These are phyloP conservation scores for Phyllotreta striolata DNA, from an alignment of 2,888 invertebrate species.

Conservation along the genomic window DNA sequence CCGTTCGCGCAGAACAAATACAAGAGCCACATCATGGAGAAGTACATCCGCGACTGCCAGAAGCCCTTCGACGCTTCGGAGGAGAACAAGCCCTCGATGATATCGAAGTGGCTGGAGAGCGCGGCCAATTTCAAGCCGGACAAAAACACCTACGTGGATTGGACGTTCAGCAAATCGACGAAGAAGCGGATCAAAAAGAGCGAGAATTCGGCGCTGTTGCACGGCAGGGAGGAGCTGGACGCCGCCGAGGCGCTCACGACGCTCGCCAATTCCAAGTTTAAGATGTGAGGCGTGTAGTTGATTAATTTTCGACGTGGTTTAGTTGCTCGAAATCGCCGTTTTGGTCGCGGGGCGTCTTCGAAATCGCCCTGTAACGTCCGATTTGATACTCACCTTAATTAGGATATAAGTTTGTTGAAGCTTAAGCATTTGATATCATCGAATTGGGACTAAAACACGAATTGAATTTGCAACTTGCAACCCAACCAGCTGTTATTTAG, in stretches of 20 bases:
- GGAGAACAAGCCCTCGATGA: constrained; percentile 64
- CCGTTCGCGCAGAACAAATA: constrained; percentile 61
- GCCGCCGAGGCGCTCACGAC: constrained; percentile 79
- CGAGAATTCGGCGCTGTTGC: constrained; percentile 41
- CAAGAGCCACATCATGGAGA: constrained; percentile 69
- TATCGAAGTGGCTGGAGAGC: constrained; percentile 80
- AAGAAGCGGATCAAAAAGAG: constrained; percentile 52
- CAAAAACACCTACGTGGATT: constrained; percentile 75
- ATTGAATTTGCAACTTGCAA: too few species aligned
- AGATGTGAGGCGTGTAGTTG: constrained; percentile 15
- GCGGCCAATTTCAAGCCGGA: constrained; percentile 77
- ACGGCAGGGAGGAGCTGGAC: constrained; percentile 77
- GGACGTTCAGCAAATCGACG: constrained; percentile 60
- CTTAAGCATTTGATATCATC: too few species aligned
- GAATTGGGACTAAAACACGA: too few species aligned
- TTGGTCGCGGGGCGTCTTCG: too few species aligned
- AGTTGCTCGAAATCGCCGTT: too few species aligned
- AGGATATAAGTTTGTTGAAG: too few species aligned
- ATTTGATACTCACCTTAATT: too few species aligned
- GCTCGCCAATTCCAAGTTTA: constrained; percentile 62
- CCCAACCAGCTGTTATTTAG: too few species aligned
- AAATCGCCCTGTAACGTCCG: too few species aligned
- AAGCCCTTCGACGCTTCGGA: constrained; percentile 49
- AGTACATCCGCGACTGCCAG: constrained; percentile 64
- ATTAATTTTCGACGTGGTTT: not conserved